These are phyloP conservation scores for Archilochus colubris DNA, from an alignment of 2,113 vertebrate species.

Conservation along the genomic window DNA sequence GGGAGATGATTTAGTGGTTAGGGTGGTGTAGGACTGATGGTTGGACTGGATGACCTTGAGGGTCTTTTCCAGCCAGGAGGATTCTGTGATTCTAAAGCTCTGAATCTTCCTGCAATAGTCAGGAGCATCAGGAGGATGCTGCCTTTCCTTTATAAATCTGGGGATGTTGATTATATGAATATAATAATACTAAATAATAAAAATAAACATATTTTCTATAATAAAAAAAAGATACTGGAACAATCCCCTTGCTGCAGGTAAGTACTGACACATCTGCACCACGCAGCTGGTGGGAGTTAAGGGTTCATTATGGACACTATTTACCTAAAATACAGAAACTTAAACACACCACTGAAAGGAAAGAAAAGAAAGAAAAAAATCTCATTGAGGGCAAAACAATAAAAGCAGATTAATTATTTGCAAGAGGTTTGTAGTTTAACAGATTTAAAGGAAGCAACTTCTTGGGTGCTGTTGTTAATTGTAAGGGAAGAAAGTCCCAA, in stretches of 20 bases:
- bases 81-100: neutral
- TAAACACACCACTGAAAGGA: neutral
- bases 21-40: too few species aligned
- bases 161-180: neutral
- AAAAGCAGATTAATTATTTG: neutral
- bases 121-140: neutral
- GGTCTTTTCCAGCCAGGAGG: too few species aligned
- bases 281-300: neutral
- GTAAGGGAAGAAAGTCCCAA: neutral
- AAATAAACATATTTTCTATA: too few species aligned
- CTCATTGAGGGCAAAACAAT: neutral
- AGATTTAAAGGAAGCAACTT: neutral
- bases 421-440: neutral
- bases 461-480: neutral
- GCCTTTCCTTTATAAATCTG: neutral
- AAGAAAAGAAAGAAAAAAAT: neutral
- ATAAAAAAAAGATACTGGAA: neutral
- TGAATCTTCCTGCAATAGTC: neutral
- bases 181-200: too few species aligned
- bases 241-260: neutral
- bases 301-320: neutral
- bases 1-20: too few species aligned
- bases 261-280: neutral
- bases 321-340: neutral
- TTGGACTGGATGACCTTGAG: too few species aligned